These are phyloP conservation scores for Lasioglossum figueresi DNA, from an alignment of 2,888 invertebrate genomes.

Conservation along the genomic window DNA sequence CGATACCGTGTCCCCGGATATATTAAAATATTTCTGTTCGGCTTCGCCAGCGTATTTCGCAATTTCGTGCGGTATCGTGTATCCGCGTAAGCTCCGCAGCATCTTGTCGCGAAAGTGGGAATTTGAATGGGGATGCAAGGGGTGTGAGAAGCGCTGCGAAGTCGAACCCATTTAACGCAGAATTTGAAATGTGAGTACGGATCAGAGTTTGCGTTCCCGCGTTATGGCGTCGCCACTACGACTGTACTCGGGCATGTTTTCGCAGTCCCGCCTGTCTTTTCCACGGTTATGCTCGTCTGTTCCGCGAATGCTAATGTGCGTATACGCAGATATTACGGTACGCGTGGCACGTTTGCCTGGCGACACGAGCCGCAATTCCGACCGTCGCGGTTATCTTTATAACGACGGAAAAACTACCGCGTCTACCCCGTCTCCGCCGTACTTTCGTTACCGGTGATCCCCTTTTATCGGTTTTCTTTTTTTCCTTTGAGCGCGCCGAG, in stretches of 20 bases:
- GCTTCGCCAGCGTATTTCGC: conserved; percentile 23
- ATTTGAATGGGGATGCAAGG: background rate
- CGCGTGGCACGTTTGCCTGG: conserved; percentile 38
- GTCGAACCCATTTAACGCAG: conserved; percentile 42
- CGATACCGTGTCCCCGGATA: conserved; percentile 2
- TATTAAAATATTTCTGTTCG: conserved; percentile 49
- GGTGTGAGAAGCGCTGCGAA: background rate
- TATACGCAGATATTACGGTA: conserved; percentile 25
- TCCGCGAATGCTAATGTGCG: conserved; percentile 37
- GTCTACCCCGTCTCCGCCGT: background rate
- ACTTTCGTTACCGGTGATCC: conserved; percentile 33
- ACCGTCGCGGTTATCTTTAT: conserved; percentile 40
- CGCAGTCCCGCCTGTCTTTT: conserved; percentile 13
- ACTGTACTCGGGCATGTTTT: conserved; percentile 18
- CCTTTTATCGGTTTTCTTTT: conserved; percentile 35
- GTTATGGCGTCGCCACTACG: conserved; percentile 4
- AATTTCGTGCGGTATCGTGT: conserved; percentile 26
- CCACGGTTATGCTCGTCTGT: conserved; percentile 32
- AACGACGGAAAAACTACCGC: conserved; percentile 26
- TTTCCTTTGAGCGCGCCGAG: background rate
- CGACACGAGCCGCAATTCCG: conserved; percentile 15
- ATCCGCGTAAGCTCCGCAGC: conserved; percentile 7
- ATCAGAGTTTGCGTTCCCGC: conserved; percentile 26
- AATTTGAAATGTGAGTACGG: conserved; percentile 43
- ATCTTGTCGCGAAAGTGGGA: background rate